Percentiles rank a stretch among this genome's conserved stretches.
These are phyloP conservation scores for Ectemnius lituratus DNA, from an alignment of 2,888 invertebrate species.

Conservation along the genomic window DNA sequence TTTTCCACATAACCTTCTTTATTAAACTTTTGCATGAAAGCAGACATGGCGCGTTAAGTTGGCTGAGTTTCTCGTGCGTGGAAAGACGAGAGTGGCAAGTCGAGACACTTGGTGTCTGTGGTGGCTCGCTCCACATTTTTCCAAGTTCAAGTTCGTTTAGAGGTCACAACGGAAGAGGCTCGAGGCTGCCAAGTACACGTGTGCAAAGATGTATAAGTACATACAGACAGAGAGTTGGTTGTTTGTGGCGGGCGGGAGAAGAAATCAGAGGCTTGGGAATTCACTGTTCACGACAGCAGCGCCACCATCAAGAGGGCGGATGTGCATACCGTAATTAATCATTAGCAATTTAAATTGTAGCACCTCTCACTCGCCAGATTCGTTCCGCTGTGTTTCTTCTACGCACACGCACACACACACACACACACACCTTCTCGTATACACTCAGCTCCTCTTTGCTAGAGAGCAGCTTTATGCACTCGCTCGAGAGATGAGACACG, in stretches of 20 bases:
- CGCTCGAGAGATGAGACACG: background rate
- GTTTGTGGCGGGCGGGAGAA: slow-evolving; percentile 18
- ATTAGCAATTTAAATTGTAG: slow-evolving; percentile 63
- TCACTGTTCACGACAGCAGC: slow-evolving; percentile 36
- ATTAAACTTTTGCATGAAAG: no score
- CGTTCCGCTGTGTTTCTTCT: slow-evolving; percentile 9
- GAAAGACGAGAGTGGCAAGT: no score
- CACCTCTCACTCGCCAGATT: slow-evolving; percentile 16
- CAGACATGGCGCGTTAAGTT: no score
- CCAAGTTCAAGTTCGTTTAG: slow-evolving; percentile 67
- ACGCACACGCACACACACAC: no score
- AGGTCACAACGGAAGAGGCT: slow-evolving; percentile 41
- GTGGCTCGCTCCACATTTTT: slow-evolving; percentile 56
- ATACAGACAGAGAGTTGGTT: no score
- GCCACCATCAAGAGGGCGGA: slow-evolving; percentile 56
- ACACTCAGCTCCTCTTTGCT: background rate
- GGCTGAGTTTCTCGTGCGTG: no score
- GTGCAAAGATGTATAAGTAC: no score
- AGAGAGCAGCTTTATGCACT: no score
- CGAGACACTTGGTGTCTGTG: no score
- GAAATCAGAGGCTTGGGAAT: slow-evolving; percentile 54
- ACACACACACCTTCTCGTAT: background rate
- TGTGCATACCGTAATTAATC: slow-evolving; percentile 61
- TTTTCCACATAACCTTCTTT: no score
- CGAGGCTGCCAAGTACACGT: background rate